Conservation (phyloP, 1,140 invertebrate genomes). For the Heliconius hermathena region DNA sequence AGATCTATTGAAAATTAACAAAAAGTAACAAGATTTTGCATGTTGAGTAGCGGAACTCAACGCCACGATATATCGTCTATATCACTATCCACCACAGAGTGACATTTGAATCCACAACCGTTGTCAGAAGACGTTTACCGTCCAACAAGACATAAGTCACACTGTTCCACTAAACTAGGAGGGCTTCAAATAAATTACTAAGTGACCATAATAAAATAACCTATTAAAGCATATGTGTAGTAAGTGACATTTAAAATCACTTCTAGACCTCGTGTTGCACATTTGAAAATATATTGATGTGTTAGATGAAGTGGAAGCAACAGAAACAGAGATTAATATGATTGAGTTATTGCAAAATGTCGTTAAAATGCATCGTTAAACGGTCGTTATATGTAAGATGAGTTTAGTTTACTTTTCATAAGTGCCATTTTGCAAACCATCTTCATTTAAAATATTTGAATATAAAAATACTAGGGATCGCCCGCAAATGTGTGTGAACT, state of each 20-base stretch:
- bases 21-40: background rate
- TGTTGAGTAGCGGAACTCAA: no score
- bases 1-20: background rate
- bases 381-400: background rate
- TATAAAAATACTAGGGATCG: background rate
- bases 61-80: no score
- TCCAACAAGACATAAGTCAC: no score
- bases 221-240: background rate
- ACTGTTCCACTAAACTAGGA: no score
- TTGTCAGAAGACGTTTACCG: no score
- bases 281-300: slow-evolving; percentile 33
- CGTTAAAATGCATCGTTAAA: slow-evolving; percentile 9
- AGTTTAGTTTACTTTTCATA: background rate
- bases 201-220: no score
- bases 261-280: slow-evolving; percentile 8
- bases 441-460: background rate
- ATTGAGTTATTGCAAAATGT: background rate
- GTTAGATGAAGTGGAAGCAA: background rate
- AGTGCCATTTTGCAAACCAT: background rate
- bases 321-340: slow-evolving; percentile 18
- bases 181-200: no score
- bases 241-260: slow-evolving; percentile 6
- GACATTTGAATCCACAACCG: no score
- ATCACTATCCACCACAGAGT: no score
- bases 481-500: no score